Evolutionary conservation across 2,888 invertebrate genomes (phyloP).

Genomic region (Drosophila bunnanda): DNA sequence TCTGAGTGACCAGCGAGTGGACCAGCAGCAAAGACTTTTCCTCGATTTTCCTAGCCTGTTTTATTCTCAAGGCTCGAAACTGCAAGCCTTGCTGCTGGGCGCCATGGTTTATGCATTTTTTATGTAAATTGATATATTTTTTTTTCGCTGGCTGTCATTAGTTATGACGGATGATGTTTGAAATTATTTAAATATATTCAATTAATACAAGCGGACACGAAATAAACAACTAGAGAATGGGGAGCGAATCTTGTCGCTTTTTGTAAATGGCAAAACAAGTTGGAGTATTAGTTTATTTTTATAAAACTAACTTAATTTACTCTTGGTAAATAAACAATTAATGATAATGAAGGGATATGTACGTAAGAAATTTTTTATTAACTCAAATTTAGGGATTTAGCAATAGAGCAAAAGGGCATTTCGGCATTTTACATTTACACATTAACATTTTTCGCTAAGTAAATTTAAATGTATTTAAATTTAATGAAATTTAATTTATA

Average conservation of each 20-base stretch:
- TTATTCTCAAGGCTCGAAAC: conserved; percentile 20
- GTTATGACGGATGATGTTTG: conserved; percentile 69
- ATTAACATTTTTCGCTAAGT: neutral
- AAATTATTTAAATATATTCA: conserved; percentile 78
- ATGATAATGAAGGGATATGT: too few species aligned
- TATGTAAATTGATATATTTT: conserved; percentile 75
- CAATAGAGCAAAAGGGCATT: neutral
- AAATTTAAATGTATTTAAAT: neutral
- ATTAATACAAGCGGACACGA: conserved; percentile 63
- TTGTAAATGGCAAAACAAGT: too few species aligned
- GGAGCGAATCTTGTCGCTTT: conserved; percentile 1
- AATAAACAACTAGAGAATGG: conserved; percentile 37
- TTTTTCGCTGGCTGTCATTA: conserved; percentile 65
- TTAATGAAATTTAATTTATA: neutral
- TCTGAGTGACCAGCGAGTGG: conserved; percentile 64
- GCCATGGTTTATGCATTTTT: conserved; percentile 77
- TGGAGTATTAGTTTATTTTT: too few species aligned
- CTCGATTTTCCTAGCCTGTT: conserved; percentile 23
- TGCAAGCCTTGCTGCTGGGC: conserved; percentile 51
- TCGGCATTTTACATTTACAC: neutral
- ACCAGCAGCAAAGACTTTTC: conserved; percentile 30
- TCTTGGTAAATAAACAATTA: too few species aligned
- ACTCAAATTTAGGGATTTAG: neutral
- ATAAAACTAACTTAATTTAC: too few species aligned
- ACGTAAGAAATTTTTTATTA: neutral